These are phyloP conservation scores for Girardinichthys multiradiatus DNA, from an alignment of 2,113 vertebrate species.

Conservation along the genomic window DNA sequence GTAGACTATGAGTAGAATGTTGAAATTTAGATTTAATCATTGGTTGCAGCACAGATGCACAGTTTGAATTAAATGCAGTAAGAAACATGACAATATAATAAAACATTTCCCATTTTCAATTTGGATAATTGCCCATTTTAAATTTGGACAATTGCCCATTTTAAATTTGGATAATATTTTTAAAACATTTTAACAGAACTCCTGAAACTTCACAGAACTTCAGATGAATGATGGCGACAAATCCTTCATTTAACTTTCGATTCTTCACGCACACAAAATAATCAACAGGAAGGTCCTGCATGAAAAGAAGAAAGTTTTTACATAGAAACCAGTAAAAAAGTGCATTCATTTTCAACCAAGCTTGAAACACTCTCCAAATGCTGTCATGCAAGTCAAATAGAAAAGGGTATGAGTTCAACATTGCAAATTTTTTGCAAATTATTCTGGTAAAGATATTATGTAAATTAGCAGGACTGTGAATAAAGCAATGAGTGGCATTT, in stretches of 20 bases:
- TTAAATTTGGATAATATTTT: neutral
- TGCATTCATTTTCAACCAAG: neutral
- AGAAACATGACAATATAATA: too few species aligned
- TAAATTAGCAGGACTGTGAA: neutral
- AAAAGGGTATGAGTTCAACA: neutral
- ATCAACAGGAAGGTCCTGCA: too few species aligned
- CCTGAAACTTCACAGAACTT: neutral
- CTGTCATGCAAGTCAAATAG: neutral
- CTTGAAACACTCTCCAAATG: neutral
- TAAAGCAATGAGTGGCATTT: neutral
- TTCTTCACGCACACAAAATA: too few species aligned
- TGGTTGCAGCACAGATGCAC: too few species aligned
- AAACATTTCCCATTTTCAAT: too few species aligned
- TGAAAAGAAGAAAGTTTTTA: too few species aligned
- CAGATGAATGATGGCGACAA: neutral
- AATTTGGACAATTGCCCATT: too few species aligned
- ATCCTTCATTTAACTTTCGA: too few species aligned
- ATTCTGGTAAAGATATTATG: neutral
- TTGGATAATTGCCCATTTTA: too few species aligned
- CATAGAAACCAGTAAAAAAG: neutral
- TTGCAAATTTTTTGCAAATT: neutral
- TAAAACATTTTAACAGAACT: neutral
- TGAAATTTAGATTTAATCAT: too few species aligned
- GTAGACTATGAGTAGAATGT: too few species aligned
- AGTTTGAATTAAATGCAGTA: too few species aligned